These are phyloP conservation scores for Alcedo atthis DNA, from an alignment of 2,797 vertebrate species.

Conservation along the genomic window DNA sequence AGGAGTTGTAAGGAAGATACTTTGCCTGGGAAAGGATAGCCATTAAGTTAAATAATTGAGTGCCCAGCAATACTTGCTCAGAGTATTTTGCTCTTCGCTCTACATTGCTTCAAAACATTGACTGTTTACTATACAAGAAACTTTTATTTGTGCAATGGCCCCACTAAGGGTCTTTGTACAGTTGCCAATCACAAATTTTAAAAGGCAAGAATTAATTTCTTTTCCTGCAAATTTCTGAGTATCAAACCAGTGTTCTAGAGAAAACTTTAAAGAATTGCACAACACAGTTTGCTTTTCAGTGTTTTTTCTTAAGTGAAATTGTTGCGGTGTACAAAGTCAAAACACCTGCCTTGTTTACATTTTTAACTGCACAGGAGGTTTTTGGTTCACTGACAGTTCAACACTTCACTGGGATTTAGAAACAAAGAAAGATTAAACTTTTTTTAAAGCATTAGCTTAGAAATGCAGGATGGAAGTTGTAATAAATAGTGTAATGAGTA, in stretches of 20 bases:
- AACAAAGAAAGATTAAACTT: neutral
- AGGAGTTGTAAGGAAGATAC: neutral
- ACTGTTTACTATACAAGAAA: neutral
- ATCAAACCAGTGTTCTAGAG: neutral
- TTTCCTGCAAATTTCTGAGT: neutral
- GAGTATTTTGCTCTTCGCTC: neutral
- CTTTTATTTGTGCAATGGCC: neutral
- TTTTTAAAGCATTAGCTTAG: neutral
- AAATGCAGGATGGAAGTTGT: neutral
- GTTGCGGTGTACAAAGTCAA: neutral
- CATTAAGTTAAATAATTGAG: neutral
- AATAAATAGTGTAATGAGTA: neutral
- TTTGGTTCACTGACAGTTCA: neutral
- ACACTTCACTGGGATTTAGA: neutral
- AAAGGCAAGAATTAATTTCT: neutral
- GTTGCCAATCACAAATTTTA: neutral
- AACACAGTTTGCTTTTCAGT: rapidly evolving
- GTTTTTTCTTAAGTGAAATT: neutral
- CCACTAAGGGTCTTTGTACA: neutral
- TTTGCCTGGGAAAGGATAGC: neutral
- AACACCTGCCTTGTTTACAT: neutral
- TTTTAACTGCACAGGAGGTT: neutral
- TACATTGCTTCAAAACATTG: neutral
- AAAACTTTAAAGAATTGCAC: neutral
- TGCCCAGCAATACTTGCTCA: neutral